phyloP scores from a whole-genome alignment of 1,140 invertebrate genomes.

The Tyrophagus putrescentiae region DNA sequence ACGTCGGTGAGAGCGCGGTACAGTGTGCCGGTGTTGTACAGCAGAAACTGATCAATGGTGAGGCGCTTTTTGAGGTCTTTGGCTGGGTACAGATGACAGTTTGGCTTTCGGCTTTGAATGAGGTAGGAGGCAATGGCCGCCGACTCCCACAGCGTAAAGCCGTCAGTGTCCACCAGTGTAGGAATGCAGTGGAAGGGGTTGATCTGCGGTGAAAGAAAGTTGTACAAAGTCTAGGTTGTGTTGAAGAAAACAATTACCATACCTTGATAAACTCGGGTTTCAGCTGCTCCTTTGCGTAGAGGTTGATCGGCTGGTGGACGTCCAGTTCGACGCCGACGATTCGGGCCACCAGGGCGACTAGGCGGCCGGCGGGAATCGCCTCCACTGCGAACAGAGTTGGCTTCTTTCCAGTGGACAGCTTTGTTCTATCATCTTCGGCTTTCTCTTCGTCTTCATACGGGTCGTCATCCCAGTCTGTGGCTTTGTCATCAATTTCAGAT shows the following conservation, averaged over 20 bases:
- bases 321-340: conserved; percentile 54
- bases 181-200: neutral
- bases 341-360: too few relatives aligned
- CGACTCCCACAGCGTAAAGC: neutral
- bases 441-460: too few relatives aligned
- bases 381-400: too few relatives aligned
- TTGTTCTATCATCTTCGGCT: too few relatives aligned
- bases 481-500: too few relatives aligned
- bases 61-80: neutral
- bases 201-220: too few relatives aligned
- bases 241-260: too few relatives aligned
- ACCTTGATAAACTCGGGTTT: conserved; percentile 21
- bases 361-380: too few relatives aligned
- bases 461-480: too few relatives aligned
- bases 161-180: neutral
- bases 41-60: neutral
- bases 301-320: conserved; percentile 45
- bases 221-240: neutral
- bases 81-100: neutral
- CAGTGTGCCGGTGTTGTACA: neutral
- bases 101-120: neutral
- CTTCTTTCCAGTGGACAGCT: too few relatives aligned
- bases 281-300: conserved; percentile 39
- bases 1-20: neutral
- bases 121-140: conserved; percentile 16